Percentiles rank a stretch among this genome's conserved stretches.
phyloP scores from a whole-genome alignment of 2,113 vertebrate species.

The Agapornis roseicollis region DNA sequence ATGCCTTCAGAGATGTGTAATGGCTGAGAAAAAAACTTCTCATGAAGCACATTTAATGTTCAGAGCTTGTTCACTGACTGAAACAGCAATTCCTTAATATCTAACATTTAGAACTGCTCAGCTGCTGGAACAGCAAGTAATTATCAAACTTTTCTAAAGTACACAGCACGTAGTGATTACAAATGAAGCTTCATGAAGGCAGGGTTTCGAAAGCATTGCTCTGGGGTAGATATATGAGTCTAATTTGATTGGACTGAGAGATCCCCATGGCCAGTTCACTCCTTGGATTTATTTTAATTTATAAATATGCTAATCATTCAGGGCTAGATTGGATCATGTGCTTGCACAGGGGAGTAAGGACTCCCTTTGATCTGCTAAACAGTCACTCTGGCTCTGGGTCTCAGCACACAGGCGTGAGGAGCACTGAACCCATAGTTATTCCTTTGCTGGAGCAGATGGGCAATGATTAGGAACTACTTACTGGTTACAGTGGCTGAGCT shows the following conservation, averaged over 20 bases:
- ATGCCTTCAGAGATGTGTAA: slow-evolving; percentile 60
- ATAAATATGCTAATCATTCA: background rate
- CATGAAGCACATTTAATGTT: slow-evolving; percentile 45
- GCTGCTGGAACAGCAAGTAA: slow-evolving; percentile 22
- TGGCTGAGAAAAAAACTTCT: slow-evolving; percentile 34
- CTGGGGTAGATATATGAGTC: background rate
- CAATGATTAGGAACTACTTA: background rate
- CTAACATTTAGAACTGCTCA: slow-evolving; percentile 14
- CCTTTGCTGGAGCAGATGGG: background rate
- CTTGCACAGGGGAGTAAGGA: background rate
- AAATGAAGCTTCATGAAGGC: slow-evolving; percentile 46
- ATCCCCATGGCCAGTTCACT: background rate
- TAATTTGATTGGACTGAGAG: slow-evolving; percentile 34
- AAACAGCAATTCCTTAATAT: slow-evolving; percentile 38
- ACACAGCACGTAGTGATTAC: slow-evolving; percentile 41
- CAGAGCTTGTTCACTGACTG: slow-evolving; percentile 31
- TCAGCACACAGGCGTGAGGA: background rate
- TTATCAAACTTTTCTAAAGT: slow-evolving; percentile 43
- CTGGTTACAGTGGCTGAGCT: background rate
- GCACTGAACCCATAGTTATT: background rate
- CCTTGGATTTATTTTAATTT: background rate
- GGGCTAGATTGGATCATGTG: background rate
- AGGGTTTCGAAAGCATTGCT: slow-evolving; percentile 26
- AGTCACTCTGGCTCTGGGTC: background rate
- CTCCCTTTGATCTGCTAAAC: background rate